phyloP scores from a whole-genome alignment of 2,888 invertebrate species.

The Crepidodera aurea region DNA sequence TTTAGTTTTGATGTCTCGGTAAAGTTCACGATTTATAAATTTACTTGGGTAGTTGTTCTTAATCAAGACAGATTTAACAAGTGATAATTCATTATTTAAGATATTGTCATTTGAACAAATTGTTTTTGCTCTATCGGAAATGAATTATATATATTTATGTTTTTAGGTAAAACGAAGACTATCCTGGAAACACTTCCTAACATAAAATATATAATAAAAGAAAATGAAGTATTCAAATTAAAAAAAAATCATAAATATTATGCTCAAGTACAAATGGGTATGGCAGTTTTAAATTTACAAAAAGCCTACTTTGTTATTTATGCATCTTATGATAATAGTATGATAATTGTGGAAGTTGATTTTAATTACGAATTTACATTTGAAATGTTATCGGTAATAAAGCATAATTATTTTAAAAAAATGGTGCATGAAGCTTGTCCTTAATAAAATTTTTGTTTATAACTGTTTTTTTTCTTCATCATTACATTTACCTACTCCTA shows the following conservation, averaged over 20 bases:
- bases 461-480: too few species aligned
- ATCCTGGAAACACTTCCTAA: slow-evolving; percentile 3
- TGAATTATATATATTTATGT: too few species aligned
- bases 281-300: slow-evolving; percentile 28
- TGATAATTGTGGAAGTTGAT: too few species aligned
- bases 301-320: not conserved
- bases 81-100: too few species aligned
- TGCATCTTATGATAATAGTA: not conserved
- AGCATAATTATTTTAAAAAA: not conserved
- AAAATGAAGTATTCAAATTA: slow-evolving; percentile 11
- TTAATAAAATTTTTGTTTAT: not conserved
- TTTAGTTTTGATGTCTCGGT: too few species aligned
- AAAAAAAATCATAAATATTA: slow-evolving; percentile 12
- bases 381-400: not conserved
- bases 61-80: too few species aligned
- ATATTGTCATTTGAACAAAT: too few species aligned
- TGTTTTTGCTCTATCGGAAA: too few species aligned
- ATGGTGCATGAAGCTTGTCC: not conserved
- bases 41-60: too few species aligned
- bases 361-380: not conserved
- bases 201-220: slow-evolving; percentile 12
- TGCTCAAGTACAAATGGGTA: slow-evolving; percentile 24
- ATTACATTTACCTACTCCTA: too few species aligned
- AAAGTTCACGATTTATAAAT: too few species aligned
- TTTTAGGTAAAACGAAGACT: slow-evolving; percentile 3